Percentiles rank a stretch among this genome's conserved stretches.
phyloP scores from a whole-genome alignment of 2,888 invertebrate genomes.

The Drosophila lacicola region DNA sequence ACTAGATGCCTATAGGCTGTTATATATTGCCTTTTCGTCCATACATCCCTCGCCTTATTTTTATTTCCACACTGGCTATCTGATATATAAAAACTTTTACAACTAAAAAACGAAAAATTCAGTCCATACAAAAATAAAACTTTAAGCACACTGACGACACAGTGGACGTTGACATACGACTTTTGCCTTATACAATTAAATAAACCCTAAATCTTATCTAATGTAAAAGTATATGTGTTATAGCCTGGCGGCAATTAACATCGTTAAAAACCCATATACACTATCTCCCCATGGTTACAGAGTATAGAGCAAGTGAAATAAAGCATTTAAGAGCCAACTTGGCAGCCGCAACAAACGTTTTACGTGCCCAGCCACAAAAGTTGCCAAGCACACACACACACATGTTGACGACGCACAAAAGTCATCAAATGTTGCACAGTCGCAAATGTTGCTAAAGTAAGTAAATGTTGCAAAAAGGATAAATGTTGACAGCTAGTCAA shows the following conservation, averaged over 20 bases:
- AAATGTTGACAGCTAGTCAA: slow-evolving; percentile 13
- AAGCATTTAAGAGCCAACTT: slow-evolving; percentile 8
- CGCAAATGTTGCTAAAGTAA: slow-evolving; percentile 30
- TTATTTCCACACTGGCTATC: no score
- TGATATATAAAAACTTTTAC: no score
- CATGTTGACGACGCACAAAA: background rate
- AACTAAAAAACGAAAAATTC: no score
- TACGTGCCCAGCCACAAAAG: slow-evolving; percentile 2
- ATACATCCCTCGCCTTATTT: no score
- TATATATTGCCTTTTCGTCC: no score
- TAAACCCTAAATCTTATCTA: background rate
- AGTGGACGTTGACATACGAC: no score
- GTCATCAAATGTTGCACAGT: slow-evolving; percentile 22
- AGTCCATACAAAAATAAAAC: no score
- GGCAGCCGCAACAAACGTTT: slow-evolving; percentile 5
- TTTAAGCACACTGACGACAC: no score
- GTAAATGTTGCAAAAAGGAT: slow-evolving; percentile 9
- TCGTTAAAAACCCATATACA: background rate
- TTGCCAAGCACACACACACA: background rate
- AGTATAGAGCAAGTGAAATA: background rate
- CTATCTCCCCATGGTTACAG: background rate
- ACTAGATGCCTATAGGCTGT: no score
- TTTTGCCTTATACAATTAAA: no score
- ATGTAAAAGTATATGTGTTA: no score
- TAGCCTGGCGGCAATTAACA: no score